Evolutionary conservation across 2,113 vertebrate genomes (phyloP), one percentile per base, ranked within the genome.

Genomic region (Trinectes maculatus): DNA sequence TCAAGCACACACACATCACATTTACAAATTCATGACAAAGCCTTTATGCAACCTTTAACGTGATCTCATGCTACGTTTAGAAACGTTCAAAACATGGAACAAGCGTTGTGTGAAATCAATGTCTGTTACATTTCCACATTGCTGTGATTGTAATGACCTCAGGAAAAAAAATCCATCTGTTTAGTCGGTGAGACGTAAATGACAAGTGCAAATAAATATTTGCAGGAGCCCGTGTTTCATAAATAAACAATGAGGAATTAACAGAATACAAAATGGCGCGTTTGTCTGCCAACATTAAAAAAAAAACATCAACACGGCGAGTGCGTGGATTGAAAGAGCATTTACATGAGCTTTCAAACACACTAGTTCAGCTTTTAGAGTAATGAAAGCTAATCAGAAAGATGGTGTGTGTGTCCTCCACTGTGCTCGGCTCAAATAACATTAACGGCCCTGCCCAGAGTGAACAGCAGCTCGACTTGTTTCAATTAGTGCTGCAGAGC

Each of bases 301-400:
- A 53, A 69, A 69, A 37, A 61, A 62, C 63, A 9, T 52, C 49
- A 52, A n/a, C n/a, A n/a, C n/a, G n/a, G n/a, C n/a, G n/a, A n/a
- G n/a, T n/a, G n/a, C 47, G 25, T 18, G n/a, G 24, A 5, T 16
- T 25, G 16, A 42, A 40, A 16, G 8, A 43, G 40, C 40, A 9
- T 43, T 43, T 43, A 22, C 43, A 10, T 46, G 4, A 18, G 47
- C 43, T 67, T 59, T 40, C 21, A 28, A 40, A 37, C 29, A 16
- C 8, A 24, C 54, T 29, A 29, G 25, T 69, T 74, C 36, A 52
- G 66, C 74, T 82, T 80, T 71, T 72, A 75, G 37, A 83, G 61
- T 74, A 83, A 86, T 82, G 51, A 79, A 78, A 58, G 56, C 57
- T 74, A 82, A 83, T 81, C 56, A 82, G 37, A 53, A n/a, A 66